phyloP scores from a whole-genome alignment of 1,140 invertebrate species.

The Pseudomyrmex sp. region DNA sequence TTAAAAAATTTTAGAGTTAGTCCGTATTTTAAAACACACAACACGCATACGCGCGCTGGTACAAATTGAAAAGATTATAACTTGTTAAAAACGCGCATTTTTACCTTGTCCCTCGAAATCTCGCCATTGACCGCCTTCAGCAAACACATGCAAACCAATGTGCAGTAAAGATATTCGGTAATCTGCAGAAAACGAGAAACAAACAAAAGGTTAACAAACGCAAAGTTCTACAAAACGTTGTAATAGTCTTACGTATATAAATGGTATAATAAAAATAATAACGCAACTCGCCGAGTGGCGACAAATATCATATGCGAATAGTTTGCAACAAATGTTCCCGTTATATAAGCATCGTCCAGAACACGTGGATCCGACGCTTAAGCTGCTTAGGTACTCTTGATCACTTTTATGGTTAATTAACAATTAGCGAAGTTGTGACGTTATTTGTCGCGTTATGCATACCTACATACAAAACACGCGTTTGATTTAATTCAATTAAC shows the following conservation, averaged over 20 bases:
- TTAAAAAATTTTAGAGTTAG: no score
- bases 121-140: conserved; percentile 46
- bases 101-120: conserved; percentile 62
- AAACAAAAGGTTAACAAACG: neutral
- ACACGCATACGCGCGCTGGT: neutral
- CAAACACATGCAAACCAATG: conserved; percentile 57
- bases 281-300: neutral
- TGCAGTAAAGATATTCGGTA: conserved; percentile 63
- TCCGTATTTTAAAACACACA: no score
- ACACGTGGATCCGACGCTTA: conserved; percentile 39
- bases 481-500: conserved; percentile 27
- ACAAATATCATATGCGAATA: neutral
- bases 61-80: neutral
- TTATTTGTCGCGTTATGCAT: conserved; percentile 16
- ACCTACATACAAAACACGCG: neutral
- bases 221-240: neutral
- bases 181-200: conserved; percentile 54
- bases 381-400: conserved; percentile 60
- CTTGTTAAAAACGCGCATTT: neutral
- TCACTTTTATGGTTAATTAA: conserved; percentile 71
- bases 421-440: conserved; percentile 50
- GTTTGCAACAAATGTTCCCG: conserved; percentile 41
- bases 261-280: conserved; percentile 34
- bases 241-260: neutral
- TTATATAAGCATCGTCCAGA: conserved; percentile 58